Conservation (phyloP, 2,888 invertebrate species). For the Amiota minor region DNA sequence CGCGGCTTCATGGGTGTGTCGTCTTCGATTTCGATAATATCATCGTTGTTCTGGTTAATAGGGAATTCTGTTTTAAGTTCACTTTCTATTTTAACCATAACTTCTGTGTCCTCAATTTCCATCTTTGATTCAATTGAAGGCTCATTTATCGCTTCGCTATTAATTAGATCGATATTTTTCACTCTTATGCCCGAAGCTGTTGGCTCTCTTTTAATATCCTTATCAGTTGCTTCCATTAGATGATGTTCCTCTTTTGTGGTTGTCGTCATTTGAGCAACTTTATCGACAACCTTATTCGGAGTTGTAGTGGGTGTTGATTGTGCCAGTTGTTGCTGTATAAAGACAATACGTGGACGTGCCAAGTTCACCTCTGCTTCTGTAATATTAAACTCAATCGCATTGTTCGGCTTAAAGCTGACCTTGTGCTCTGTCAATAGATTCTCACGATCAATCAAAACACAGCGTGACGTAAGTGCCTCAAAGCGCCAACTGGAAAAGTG, state of each 20-base stretch:
- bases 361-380: slow-evolving; percentile 54
- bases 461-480: slow-evolving; percentile 70
- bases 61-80: background rate
- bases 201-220: too few relatives aligned
- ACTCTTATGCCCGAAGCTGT: too few relatives aligned
- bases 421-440: slow-evolving; percentile 66
- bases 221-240: too few relatives aligned
- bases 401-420: slow-evolving; percentile 63
- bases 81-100: background rate
- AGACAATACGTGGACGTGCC: slow-evolving; percentile 61
- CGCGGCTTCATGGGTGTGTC: slow-evolving; percentile 16
- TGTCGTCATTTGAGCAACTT: too few relatives aligned
- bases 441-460: slow-evolving; percentile 71
- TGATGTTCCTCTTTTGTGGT: too few relatives aligned
- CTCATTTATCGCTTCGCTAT: background rate
- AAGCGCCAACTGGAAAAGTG: slow-evolving; percentile 70
- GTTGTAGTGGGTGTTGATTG: too few relatives aligned
- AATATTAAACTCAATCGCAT: slow-evolving; percentile 61
- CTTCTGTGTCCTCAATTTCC: background rate
- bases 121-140: background rate
- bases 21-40: slow-evolving; percentile 18
- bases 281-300: too few relatives aligned
- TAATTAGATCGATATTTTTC: too few relatives aligned
- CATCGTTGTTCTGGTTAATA: background rate
- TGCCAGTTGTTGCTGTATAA: slow-evolving; percentile 5